Percentiles rank a stretch among this genome's conserved stretches.
Conservation (phyloP, 37 sponge, comb jelly and placozoan genomes). For the Ianthella basta region DNA sequence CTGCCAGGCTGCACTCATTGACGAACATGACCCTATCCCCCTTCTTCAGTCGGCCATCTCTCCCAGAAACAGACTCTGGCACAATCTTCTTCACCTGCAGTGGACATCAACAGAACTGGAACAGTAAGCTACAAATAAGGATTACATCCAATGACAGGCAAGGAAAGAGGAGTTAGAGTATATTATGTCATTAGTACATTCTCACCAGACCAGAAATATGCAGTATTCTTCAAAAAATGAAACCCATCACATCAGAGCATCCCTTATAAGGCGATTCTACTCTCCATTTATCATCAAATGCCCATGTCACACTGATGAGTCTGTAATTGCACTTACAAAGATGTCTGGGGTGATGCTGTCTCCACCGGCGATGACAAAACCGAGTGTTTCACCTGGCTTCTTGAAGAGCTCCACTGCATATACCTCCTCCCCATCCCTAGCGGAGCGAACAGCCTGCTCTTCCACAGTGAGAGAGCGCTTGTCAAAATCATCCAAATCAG, state of each 20-base stretch:
- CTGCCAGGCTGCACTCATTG: constrained; percentile 52
- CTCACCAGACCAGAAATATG: too few relatives aligned
- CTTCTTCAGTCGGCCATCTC: constrained; percentile 55
- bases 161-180: too few relatives aligned
- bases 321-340: constrained; percentile 32
- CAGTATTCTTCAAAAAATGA: too few relatives aligned
- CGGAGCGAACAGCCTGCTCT: background rate
- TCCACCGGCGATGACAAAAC: constrained; percentile 67
- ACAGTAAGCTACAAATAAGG: background rate
- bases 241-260: too few relatives aligned
- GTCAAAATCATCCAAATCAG: constrained; percentile 22
- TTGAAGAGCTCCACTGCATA: constrained; percentile 18
- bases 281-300: too few relatives aligned
- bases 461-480: background rate
- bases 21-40: constrained; percentile 71
- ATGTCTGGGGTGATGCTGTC: constrained; percentile 10
- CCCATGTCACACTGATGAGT: too few relatives aligned
- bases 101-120: too few relatives aligned
- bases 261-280: too few relatives aligned
- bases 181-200: too few relatives aligned
- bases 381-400: constrained; percentile 25
- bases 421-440: background rate
- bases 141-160: too few relatives aligned
- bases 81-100: constrained; percentile 66
- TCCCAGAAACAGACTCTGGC: constrained; percentile 41